A percentile compares a stretch with the other conserved stretches of the same genome.
phyloP scores from a whole-genome alignment of 1,140 invertebrate genomes.

The Copidosoma floridanum region DNA sequence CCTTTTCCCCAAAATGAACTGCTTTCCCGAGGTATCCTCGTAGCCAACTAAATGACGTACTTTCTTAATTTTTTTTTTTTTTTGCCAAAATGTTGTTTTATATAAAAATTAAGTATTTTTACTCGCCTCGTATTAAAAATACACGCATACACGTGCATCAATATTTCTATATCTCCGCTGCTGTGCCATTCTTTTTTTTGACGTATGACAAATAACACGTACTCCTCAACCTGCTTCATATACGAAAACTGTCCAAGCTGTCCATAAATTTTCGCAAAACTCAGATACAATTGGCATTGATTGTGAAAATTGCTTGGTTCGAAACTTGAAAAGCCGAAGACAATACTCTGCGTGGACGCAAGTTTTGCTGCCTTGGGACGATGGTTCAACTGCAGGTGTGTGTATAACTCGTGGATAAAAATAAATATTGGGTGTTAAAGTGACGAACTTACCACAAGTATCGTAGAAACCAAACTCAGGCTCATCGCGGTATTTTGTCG shows the following conservation, averaged over 20 bases:
- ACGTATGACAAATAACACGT: slow-evolving; percentile 20
- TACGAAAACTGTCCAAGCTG: neutral
- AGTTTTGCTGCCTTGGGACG: slow-evolving; percentile 16
- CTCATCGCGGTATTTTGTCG: neutral
- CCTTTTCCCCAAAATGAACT: slow-evolving; percentile 27
- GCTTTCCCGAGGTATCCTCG: slow-evolving; percentile 29
- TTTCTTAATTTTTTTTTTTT: too few species aligned
- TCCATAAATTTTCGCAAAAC: slow-evolving; percentile 23
- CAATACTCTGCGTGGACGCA: slow-evolving; percentile 25
- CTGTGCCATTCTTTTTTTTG: slow-evolving; percentile 23
- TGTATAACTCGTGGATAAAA: too few species aligned
- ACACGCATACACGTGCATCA: slow-evolving; percentile 25
- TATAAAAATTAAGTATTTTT: neutral
- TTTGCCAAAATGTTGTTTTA: too few species aligned
- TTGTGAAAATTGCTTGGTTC: slow-evolving; percentile 22
- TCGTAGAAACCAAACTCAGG: slow-evolving; percentile 12
- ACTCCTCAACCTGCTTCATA: slow-evolving; percentile 25
- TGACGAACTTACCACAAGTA: slow-evolving; percentile 25
- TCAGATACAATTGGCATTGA: slow-evolving; percentile 30
- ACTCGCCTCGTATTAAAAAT: slow-evolving; percentile 36
- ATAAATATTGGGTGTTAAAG: too few species aligned
- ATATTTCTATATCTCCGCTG: slow-evolving; percentile 24
- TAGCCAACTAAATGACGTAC: too few species aligned
- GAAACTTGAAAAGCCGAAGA: slow-evolving; percentile 19
- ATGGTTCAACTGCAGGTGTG: neutral